Base-by-base conservation (phyloP, 2,888 invertebrate genomes). In the Lapara coniferarum region DNA sequence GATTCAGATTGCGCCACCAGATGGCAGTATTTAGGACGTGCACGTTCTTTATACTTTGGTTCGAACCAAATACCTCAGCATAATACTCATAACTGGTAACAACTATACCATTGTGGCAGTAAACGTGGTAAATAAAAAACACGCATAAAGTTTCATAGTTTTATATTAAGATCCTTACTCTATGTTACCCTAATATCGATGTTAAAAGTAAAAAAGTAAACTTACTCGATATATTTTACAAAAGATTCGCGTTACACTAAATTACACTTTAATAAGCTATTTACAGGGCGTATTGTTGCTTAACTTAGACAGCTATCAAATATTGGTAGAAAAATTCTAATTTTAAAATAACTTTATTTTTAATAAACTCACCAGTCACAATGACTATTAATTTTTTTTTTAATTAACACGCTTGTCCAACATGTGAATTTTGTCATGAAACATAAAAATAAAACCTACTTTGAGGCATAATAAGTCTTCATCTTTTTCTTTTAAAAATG, bases 161-260 rank as follows among this genome's bases (percentile, higher is more conserved):
- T 55, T 72, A 71, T 72, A 71, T 74, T 71, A 74, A 67, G 70
- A 71, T 69, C 72, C 37, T 74, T 74, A 72, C 19, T 10, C 56
- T 71, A 74, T 69, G 72, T 74, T 74, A 73, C 66, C 16, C 67
- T 51, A 67, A 44, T 52, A 16, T 53, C 66, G 44, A 71, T 66
- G 66, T 69, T 71, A 71, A 66, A 59, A 59, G 57, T 53, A 70
- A 71, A 66, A 69, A 66, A 63, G 46, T 46, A 66, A 57, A 30
- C 69, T 66, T 66, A 69, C n/a, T 12, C 30, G 10, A 57, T 71
- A 69, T 72, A 68, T 71, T 70, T 71, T 71, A 74, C 59, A 67
- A 56, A 37, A 56, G 46, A 51, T 66, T 46, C 44, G 30, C 19
- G 19, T 25, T 66, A n/a, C 25, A 49, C 46, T 55, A 66, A 51